These are phyloP conservation scores for Verasper variegatus DNA, from an alignment of 2,113 vertebrate species.

Conservation along the genomic window DNA sequence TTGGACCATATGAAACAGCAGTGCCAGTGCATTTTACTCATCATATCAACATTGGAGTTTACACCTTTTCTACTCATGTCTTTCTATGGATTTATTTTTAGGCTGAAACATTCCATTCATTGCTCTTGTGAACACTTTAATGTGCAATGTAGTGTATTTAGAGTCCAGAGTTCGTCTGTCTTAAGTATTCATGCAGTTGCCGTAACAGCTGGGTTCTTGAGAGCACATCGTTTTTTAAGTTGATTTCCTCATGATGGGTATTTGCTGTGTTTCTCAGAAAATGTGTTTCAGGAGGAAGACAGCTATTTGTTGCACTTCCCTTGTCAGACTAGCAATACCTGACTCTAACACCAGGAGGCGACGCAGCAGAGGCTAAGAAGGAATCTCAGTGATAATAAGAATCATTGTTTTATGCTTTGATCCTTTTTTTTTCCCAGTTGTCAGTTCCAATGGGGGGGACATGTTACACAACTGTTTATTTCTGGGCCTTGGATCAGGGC, in stretches of 20 bases:
- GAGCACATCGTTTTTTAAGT: constrained; percentile 24
- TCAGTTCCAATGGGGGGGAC: constrained; percentile 62
- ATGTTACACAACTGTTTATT: constrained; percentile 40
- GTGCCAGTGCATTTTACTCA: constrained; percentile 40
- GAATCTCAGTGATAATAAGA: constrained; percentile 3
- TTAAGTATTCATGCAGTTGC: constrained; percentile 47
- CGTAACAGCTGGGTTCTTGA: constrained; percentile 26
- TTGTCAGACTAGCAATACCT: constrained; percentile 32
- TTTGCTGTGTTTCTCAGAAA: constrained; percentile 3
- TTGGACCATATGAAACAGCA: constrained; percentile 19
- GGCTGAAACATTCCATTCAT: constrained; percentile 65
- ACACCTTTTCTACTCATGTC: constrained; percentile 13
- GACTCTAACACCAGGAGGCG: constrained; percentile 42
- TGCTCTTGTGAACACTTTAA: constrained; percentile 40
- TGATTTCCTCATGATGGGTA: constrained; percentile 34
- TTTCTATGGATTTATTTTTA: constrained; percentile 18
- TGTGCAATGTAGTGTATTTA: constrained; percentile 53
- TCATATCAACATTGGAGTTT: constrained; percentile 38
- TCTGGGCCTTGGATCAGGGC: constrained; percentile 64
- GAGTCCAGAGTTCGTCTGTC: constrained; percentile 21
- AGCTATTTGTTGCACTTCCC: constrained; percentile 15
- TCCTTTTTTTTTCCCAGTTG: constrained; percentile 43
- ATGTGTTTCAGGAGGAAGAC: neutral
- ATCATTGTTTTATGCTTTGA: constrained; percentile 30
- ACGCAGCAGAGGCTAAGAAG: constrained; percentile 19